These are phyloP conservation scores for Tetranychus urticae DNA, from an alignment of 1,140 invertebrate genomes.

Conservation along the genomic window DNA sequence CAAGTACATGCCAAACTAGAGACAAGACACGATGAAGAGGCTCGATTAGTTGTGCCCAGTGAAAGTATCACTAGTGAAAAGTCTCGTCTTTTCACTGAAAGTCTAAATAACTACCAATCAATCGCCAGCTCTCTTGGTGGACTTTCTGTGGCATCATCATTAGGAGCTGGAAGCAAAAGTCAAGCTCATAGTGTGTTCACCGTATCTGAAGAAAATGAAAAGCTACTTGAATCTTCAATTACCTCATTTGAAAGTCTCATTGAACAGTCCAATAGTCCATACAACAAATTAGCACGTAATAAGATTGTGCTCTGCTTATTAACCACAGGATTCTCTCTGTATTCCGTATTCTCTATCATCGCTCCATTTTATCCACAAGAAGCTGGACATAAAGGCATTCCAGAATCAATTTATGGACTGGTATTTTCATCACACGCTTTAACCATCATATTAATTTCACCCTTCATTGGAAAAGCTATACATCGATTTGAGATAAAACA, in stretches of 20 bases:
- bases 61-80: background rate
- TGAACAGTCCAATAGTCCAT: background rate
- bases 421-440: conserved; percentile 47
- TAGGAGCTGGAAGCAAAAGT: background rate
- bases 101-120: background rate
- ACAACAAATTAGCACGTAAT: background rate
- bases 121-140: background rate
- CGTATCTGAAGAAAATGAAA: background rate
- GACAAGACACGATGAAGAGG: no score
- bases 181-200: background rate
- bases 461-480: conserved; percentile 36
- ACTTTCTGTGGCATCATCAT: background rate
- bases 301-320: background rate
- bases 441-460: conserved; percentile 39
- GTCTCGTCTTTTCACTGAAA: background rate
- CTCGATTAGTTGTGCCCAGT: background rate
- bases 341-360: background rate
- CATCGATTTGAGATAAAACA: conserved; percentile 32
- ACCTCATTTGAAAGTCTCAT: background rate
- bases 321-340: background rate
- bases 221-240: background rate
- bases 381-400: conserved; percentile 30
- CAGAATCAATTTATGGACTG: conserved; percentile 35
- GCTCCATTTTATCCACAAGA: background rate
- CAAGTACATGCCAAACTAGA: background rate